Base-by-base conservation (phyloP, 2,888 invertebrate genomes). In the Ariolimax columbianus region DNA sequence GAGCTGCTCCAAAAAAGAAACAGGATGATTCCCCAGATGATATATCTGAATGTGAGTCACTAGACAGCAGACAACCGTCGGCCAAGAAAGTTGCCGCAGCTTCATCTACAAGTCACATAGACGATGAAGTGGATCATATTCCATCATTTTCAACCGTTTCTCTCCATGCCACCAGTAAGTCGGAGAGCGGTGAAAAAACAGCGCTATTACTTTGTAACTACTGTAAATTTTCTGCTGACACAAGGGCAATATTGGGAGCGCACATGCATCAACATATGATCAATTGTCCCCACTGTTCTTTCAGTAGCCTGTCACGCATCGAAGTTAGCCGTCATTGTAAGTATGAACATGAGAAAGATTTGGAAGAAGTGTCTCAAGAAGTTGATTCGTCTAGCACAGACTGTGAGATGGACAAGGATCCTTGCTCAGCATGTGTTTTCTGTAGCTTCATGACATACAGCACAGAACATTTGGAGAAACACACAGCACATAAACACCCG, bases 381-480 rank as follows among this genome's bases (percentile, higher is more conserved):
- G 78, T 77, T 40, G 85, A 77, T 40, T 77, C 82, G 0, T 82
- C 82, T 33, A 77, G 70, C 33, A 77, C 82, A 40, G 85, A 85
- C 6, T 75, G 75, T 77, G 85, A 85, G 40, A 85, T 85, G 82
- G 85, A 85, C 78, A 85, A 85, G 59, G 85, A 85, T 38, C 85
- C 85, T 1, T 85, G 85, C 43, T 82, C 82, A 9, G 85, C 85
- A 2, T 85, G 85, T 70, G 68, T 85, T 0, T 85, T 82, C 36
- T 85, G 85, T 38, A 66, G 59, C n/a, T 85, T 85, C n/a, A 82
- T 85, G 85, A 85, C 85, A 17, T 85, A 85, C 77, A 82, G 82
- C 77, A 85, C 85, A 6, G 85, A 85, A 36, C 82, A 85, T 68
- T 59, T 85, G 0, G 85, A 85, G 36, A 82, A 77, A 38, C 85